These are phyloP conservation scores for Macroramphosus scolopax DNA, from an alignment of 2,797 vertebrate species.

Conservation along the genomic window DNA sequence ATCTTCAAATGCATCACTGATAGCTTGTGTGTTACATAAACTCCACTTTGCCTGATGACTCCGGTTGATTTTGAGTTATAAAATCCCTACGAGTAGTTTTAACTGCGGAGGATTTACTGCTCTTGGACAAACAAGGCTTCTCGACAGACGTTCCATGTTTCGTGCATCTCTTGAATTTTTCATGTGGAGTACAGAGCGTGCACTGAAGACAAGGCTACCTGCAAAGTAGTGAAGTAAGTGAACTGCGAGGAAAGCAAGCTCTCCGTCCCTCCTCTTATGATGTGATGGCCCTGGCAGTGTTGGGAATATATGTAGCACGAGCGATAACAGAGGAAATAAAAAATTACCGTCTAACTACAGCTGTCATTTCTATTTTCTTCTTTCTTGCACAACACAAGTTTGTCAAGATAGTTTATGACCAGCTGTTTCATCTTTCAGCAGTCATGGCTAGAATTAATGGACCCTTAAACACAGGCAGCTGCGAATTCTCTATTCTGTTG, in stretches of 20 bases:
- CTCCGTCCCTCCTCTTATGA: conserved; percentile 49
- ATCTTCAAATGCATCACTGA: conserved; percentile 51
- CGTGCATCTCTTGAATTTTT: conserved; percentile 57
- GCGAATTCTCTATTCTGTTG: conserved; percentile 60
- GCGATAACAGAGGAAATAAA: conserved; percentile 59
- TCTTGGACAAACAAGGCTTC: conserved; percentile 25
- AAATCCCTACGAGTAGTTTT: conserved; percentile 19
- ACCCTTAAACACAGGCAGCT: conserved; percentile 67
- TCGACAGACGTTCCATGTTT: conserved; percentile 35
- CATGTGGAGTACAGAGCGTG: conserved; percentile 47
- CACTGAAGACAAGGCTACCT: conserved; percentile 62
- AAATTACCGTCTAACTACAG: conserved; percentile 42
- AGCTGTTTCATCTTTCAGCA: conserved; percentile 71
- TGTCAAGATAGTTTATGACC: conserved; percentile 67
- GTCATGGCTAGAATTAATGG: conserved; percentile 72
- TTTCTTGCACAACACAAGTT: conserved; percentile 43
- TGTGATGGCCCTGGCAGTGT: conserved; percentile 50
- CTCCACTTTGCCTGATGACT: conserved; percentile 30
- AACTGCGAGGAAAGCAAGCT: conserved; percentile 63
- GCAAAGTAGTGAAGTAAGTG: conserved; percentile 53
- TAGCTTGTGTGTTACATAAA: conserved; percentile 39
- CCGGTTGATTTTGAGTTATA: conserved; percentile 22
- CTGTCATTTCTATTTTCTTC: conserved; percentile 24
- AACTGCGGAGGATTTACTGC: conserved; percentile 19
- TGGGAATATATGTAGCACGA: conserved; percentile 55